Percentiles rank a stretch among this genome's conserved stretches.
Evolutionary conservation across 64 coral and sea anemone species (phyloP).

Genomic region (Anthopleura sola): DNA sequence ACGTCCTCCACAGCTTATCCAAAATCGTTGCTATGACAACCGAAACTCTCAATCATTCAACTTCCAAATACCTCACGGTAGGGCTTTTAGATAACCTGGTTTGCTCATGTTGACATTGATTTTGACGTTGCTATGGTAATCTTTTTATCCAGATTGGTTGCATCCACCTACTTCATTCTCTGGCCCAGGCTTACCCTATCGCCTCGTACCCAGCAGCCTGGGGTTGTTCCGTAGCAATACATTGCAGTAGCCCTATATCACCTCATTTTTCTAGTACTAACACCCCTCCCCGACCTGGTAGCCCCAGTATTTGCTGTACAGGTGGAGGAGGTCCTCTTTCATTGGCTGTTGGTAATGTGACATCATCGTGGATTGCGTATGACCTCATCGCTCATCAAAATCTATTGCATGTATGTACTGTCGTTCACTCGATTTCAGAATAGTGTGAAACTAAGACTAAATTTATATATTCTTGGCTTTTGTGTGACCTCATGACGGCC

Average conservation of each 20-base stretch:
- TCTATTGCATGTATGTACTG: constrained; percentile 48
- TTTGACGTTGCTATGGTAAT: background rate
- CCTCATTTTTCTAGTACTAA: constrained; percentile 26
- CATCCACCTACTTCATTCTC: constrained; percentile 52
- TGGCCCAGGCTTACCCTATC: constrained; percentile 57
- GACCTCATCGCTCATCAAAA: constrained; percentile 89
- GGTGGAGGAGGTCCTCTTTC: constrained; percentile 84
- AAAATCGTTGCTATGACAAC: constrained; percentile 38
- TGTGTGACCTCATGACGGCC: too few relatives aligned
- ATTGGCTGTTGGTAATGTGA: constrained; percentile 69
- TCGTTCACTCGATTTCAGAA: background rate
- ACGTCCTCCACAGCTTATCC: constrained; percentile 31
- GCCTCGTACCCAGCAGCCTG: constrained; percentile 58
- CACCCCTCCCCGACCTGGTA: constrained; percentile 58
- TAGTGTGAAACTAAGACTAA: background rate
- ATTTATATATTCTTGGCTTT: too few relatives aligned
- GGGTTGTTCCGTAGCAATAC: constrained; percentile 60
- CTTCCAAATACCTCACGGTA: constrained; percentile 37
- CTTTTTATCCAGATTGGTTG: constrained; percentile 64
- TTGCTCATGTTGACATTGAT: background rate
- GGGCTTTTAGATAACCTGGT: background rate
- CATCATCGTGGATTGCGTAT: constrained; percentile 84
- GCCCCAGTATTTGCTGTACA: constrained; percentile 64
- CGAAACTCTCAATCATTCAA: constrained; percentile 40
- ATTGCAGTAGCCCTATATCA: constrained; percentile 70